These are phyloP conservation scores for Sylvietta virens DNA, from an alignment of 2,113 vertebrate species.

Conservation along the genomic window DNA sequence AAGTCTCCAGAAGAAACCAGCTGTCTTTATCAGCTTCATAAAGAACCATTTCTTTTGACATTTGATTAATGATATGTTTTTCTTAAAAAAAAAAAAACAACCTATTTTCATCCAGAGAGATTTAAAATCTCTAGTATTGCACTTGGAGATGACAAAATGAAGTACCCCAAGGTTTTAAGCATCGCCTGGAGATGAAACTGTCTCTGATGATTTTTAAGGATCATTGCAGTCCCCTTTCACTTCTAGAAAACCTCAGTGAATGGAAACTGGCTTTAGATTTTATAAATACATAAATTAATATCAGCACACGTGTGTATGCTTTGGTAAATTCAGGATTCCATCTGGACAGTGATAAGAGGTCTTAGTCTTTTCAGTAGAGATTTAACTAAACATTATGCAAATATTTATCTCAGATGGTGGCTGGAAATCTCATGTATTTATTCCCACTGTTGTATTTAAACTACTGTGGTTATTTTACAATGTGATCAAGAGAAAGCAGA, in stretches of 20 bases:
- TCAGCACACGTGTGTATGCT: not conserved
- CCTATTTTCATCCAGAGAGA: not conserved
- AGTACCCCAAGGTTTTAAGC: not conserved
- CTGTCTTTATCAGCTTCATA: not conserved
- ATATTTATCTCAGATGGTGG: constrained; percentile 42
- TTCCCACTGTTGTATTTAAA: constrained; percentile 35
- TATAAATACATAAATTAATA: not conserved
- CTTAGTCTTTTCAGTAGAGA: not conserved
- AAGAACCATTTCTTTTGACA: not conserved
- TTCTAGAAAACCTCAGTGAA: not conserved
- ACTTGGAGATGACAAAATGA: not conserved
- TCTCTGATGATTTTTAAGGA: not conserved
- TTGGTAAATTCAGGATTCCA: constrained; percentile 20
- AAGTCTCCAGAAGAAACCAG: not conserved
- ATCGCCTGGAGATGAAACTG: not conserved
- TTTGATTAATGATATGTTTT: not conserved
- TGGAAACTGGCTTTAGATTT: not conserved
- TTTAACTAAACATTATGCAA: constrained; percentile 49
- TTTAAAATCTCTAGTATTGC: not conserved
- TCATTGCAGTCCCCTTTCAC: not conserved
- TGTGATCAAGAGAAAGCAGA: constrained; percentile 36
- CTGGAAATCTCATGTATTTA: constrained; percentile 41
- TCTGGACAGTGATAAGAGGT: constrained; percentile 29
- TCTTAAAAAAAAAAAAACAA: not conserved
- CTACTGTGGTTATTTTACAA: constrained; percentile 5